These are phyloP conservation scores for Eonycteris spelaea DNA, from an alignment of 2,113 vertebrate species.

Conservation along the genomic window DNA sequence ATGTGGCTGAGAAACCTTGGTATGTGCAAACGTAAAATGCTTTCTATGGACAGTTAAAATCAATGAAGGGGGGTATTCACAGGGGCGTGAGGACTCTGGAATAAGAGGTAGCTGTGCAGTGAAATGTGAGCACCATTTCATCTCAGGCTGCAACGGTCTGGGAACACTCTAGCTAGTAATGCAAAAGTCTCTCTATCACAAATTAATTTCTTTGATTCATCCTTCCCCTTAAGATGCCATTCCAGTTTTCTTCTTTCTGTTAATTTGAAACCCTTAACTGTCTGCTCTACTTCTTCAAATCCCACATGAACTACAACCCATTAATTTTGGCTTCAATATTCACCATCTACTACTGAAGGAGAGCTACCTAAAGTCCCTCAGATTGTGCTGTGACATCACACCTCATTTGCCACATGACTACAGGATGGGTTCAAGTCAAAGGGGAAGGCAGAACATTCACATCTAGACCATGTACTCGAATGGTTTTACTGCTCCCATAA, in stretches of 20 bases:
- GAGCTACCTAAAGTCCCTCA: background rate
- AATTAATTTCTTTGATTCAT: background rate
- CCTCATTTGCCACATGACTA: background rate
- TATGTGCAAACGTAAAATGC: background rate
- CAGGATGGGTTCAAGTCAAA: background rate
- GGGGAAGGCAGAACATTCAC: background rate
- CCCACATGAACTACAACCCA: background rate
- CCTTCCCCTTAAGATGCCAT: background rate
- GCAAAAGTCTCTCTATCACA: background rate
- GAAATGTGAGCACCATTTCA: background rate
- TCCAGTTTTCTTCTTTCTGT: slow-evolving; percentile 1
- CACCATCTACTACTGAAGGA: background rate
- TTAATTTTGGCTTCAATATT: background rate
- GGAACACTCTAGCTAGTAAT: background rate
- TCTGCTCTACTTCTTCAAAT: background rate
- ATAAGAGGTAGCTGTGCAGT: background rate
- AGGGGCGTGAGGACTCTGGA: background rate
- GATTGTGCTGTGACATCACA: background rate
- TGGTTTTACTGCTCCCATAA: background rate
- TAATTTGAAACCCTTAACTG: background rate
- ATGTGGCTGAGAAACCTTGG: background rate
- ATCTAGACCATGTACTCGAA: background rate
- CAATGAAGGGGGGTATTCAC: background rate
- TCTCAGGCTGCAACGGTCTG: background rate
- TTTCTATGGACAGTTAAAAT: background rate